Percentiles rank a stretch among this genome's conserved stretches.
Conservation (phyloP, 2,113 vertebrate genomes). For the Ahaetulla prasina region DNA sequence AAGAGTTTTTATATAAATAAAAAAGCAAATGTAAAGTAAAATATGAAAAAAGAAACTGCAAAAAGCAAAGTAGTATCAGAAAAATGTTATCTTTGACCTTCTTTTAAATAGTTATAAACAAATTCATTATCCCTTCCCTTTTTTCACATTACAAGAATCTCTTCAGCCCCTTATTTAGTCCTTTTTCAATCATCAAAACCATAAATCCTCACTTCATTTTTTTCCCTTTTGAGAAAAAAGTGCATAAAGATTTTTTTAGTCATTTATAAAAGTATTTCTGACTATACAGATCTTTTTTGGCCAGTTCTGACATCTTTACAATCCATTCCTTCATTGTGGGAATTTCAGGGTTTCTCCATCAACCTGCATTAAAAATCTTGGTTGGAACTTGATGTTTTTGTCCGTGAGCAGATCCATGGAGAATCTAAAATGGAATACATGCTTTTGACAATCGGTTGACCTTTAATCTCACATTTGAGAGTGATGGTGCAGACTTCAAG, state of each 20-base stretch:
- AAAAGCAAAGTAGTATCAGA: neutral
- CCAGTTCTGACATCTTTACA: neutral
- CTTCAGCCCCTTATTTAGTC: neutral
- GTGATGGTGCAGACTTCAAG: neutral
- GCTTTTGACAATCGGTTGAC: neutral
- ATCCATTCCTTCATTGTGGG: neutral
- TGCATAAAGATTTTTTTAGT: neutral
- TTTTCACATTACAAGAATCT: neutral
- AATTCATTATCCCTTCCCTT: neutral
- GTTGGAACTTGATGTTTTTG: neutral
- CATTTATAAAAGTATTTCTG: neutral
- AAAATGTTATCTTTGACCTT: neutral
- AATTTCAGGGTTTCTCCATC: neutral
- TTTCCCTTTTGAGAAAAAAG: neutral
- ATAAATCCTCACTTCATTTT: neutral
- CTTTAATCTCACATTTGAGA: neutral
- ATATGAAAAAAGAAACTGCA: neutral
- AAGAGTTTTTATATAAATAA: neutral
- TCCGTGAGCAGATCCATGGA: neutral
- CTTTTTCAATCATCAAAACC: neutral
- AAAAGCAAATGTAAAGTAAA: neutral
- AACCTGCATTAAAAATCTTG: neutral
- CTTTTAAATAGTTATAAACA: neutral
- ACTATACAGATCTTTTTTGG: neutral
- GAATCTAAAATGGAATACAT: neutral